Base-by-base conservation (phyloP, 2,113 vertebrate genomes). In the Haliaeetus leucogaster region DNA sequence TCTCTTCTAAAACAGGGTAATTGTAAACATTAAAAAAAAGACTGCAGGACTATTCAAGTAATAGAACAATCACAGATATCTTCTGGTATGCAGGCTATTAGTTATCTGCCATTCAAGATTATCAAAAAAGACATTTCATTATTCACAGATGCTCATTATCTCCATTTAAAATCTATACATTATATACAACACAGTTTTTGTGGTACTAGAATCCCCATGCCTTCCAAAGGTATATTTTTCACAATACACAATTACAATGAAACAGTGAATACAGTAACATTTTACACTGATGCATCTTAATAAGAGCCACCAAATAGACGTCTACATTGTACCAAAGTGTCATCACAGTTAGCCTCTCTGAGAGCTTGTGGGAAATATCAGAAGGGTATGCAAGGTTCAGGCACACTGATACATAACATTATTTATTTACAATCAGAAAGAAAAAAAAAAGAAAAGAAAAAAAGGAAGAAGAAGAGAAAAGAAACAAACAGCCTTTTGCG, bases 1-100 rank as follows among this genome's bases (percentile, higher is more conserved):
- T 98, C 98, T 99, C 97, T 97, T 98, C 98, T 98, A 98, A 98
- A 99, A 98, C 98, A 98, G 98, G 97, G 97, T 98, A 98, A 98
- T 98, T 99, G 99, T 99, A 99, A 99, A 99, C 99, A 99, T 99
- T 99, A 97, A 98, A 98, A 98, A 97, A 97, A 98, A 96, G 98
- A 99, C 98, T 98, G 98, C 98, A 99, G 98, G 98, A 99, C 98
- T 99, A 99, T 99, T 99, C 99, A 99, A 99, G 99, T 99, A 99
- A 99, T 98, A 99, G 98, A 99, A 99, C 98, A 98, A 99, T 98
- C 99, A 99, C 98, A 98, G 98, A 98, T 98, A 98, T 98, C 98
- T 98, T 98, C 98, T 98, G 94, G 96, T 97, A 99, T 98, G 98
- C 98, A 98, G 98, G 98, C 98, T 98, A 98, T 97, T 97, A 98